Evolutionary conservation across 2,888 invertebrate species (phyloP).

Genomic region (Leptinotarsa peninsularis): DNA sequence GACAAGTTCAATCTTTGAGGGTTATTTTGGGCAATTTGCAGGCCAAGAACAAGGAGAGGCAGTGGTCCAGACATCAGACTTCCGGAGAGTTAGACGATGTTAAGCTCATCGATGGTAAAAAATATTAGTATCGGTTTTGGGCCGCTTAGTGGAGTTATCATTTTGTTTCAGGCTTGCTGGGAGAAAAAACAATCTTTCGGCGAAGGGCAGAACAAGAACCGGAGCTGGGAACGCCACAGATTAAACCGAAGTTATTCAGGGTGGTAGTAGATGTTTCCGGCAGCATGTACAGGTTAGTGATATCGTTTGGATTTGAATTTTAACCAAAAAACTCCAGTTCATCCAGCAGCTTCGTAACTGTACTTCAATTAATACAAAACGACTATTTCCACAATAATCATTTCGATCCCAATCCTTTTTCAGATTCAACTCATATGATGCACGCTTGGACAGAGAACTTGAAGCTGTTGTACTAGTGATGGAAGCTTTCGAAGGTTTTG

Average conservation of each 20-base stretch:
- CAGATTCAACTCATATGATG: slow-evolving; percentile 86
- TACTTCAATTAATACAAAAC: too few species aligned
- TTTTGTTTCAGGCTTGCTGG: slow-evolving; percentile 76
- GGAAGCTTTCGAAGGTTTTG: slow-evolving; percentile 91
- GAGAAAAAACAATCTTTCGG: slow-evolving; percentile 92
- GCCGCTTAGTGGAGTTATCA: neutral
- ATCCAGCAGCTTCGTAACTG: too few species aligned
- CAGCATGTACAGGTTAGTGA: slow-evolving; percentile 85
- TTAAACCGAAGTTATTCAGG: slow-evolving; percentile 88
- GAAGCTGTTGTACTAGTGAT: slow-evolving; percentile 90
- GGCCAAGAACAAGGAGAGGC: slow-evolving; percentile 92
- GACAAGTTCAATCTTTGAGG: slow-evolving; percentile 87
- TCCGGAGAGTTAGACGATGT: slow-evolving; percentile 95
- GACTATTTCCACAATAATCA: too few species aligned
- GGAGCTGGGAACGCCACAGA: slow-evolving; percentile 87
- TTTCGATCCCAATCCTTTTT: neutral
- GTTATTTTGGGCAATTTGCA: slow-evolving; percentile 89
- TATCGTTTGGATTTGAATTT: neutral
- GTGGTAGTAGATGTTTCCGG: slow-evolving; percentile 94
- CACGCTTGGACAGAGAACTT: slow-evolving; percentile 89
- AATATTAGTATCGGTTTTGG: neutral
- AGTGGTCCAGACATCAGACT: slow-evolving; percentile 95
- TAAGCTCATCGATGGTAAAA: slow-evolving; percentile 89
- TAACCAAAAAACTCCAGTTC: too few species aligned
- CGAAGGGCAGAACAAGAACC: slow-evolving; percentile 87